Percentiles rank a stretch among this genome's conserved stretches.
These are phyloP conservation scores for Ischnura elegans DNA, from an alignment of 2,888 invertebrate species.

Conservation along the genomic window DNA sequence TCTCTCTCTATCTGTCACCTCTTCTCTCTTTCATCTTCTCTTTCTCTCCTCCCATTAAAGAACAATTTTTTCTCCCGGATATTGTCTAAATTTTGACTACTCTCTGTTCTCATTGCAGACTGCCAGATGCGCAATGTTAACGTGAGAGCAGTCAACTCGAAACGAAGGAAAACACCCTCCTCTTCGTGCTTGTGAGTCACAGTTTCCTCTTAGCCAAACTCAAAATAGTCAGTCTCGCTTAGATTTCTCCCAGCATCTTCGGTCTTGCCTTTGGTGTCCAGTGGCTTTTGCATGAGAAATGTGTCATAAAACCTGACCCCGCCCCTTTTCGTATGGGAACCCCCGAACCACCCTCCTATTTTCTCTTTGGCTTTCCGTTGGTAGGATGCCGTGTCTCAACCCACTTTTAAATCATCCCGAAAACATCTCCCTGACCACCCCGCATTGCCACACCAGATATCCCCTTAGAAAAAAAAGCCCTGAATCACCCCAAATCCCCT, in stretches of 20 bases:
- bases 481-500: background rate
- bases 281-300: conserved; percentile 72
- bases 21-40: conserved; percentile 5
- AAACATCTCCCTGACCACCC: background rate
- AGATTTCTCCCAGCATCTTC: conserved; percentile 69
- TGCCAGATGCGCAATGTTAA: conserved; percentile 88
- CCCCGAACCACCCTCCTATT: background rate
- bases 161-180: conserved; percentile 84
- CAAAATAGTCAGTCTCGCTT: conserved; percentile 68
- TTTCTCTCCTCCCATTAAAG: conserved; percentile 51
- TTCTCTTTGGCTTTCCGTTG: background rate
- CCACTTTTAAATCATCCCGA: background rate
- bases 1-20: background rate
- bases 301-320: conserved; percentile 45
- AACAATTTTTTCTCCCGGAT: conserved; percentile 68
- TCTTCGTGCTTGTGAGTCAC: conserved; percentile 85
- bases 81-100: conserved; percentile 77
- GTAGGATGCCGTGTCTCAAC: conserved; percentile 39
- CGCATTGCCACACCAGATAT: background rate
- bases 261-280: conserved; percentile 72
- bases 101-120: conserved; percentile 87
- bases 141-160: conserved; percentile 85
- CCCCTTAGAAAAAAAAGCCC: background rate
- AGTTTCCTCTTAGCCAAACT: conserved; percentile 69
- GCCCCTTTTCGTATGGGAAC: conserved; percentile 52